These are phyloP conservation scores for Garra rufa DNA, from an alignment of 2,113 vertebrate genomes.

Conservation along the genomic window DNA sequence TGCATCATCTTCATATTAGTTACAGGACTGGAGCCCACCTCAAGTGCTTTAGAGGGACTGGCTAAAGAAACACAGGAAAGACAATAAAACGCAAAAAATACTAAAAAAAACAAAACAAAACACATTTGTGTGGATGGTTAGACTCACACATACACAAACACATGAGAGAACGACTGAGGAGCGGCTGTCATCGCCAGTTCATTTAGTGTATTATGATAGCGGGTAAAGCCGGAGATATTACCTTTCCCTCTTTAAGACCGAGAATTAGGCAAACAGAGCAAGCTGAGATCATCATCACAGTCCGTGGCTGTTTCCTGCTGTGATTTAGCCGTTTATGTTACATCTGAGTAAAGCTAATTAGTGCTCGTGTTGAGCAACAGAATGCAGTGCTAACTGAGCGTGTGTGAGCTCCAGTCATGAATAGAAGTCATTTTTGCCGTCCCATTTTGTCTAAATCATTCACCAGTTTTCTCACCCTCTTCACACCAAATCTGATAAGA, in stretches of 20 bases:
- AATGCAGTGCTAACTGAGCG: not conserved
- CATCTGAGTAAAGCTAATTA: conserved; percentile 1
- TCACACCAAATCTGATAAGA: not conserved
- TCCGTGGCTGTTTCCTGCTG: conserved; percentile 16
- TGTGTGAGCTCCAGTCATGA: not conserved
- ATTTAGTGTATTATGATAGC: conserved; percentile 21
- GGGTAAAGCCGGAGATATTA: conserved; percentile 38
- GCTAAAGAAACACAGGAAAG: not conserved
- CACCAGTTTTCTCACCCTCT: not conserved
- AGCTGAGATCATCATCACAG: conserved; percentile 15
- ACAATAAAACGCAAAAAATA: not conserved
- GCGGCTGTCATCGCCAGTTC: conserved; percentile 46
- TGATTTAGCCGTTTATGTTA: conserved; percentile 48
- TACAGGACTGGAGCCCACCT: conserved; percentile 44
- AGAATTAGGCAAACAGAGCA: conserved; percentile 1
- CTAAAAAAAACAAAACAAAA: not conserved
- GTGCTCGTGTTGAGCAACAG: conserved; percentile 11
- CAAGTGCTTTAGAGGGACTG: not conserved
- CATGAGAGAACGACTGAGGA: not conserved
- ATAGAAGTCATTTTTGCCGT: not conserved
- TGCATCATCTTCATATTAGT: conserved; percentile 53
- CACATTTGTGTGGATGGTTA: not conserved
- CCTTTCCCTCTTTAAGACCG: conserved; percentile 28
- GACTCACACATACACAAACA: conserved; percentile 20
- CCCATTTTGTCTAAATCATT: not conserved